Evolutionary conservation across 2,888 invertebrate genomes (phyloP).

Genomic region (Leptura quadrifasciata): DNA sequence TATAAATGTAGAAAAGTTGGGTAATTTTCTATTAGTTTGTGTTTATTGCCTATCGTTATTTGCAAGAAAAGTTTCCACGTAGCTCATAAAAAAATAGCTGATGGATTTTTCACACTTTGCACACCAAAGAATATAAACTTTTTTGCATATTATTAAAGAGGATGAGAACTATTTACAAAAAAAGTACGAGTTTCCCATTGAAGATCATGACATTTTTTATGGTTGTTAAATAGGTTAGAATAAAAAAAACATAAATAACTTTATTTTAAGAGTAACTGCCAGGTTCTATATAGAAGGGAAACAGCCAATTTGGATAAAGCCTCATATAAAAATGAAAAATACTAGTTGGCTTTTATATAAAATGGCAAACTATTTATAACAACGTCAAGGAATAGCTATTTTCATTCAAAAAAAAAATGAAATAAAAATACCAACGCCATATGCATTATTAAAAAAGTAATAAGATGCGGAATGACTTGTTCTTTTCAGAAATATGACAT

Average conservation of each 20-base stretch:
- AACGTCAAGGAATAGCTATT: not conserved
- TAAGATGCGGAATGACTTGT: constrained; percentile 65
- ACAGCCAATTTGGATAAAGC: constrained; percentile 22
- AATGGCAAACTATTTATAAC: constrained; percentile 29
- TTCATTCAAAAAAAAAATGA: constrained; percentile 16
- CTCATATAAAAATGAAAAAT: constrained; percentile 19
- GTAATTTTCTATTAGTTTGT: no score
- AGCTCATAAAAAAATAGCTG: no score
- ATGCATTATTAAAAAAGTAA: constrained; percentile 64
- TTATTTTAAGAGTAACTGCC: not conserved
- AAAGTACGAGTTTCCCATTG: no score
- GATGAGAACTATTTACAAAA: no score
- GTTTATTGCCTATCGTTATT: no score
- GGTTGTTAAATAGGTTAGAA: no score
- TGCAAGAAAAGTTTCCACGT: no score
- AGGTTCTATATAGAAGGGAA: not conserved
- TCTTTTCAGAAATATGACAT: constrained; percentile 65
- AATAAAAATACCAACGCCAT: constrained; percentile 39
- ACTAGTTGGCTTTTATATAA: constrained; percentile 20
- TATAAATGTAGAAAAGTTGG: no score
- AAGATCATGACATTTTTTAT: no score
- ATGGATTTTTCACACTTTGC: no score
- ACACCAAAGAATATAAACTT: no score
- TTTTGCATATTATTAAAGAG: no score
- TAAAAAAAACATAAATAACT: not conserved